Conservation (phyloP, 2,113 vertebrate genomes). For the Hemichromis elongatus region DNA sequence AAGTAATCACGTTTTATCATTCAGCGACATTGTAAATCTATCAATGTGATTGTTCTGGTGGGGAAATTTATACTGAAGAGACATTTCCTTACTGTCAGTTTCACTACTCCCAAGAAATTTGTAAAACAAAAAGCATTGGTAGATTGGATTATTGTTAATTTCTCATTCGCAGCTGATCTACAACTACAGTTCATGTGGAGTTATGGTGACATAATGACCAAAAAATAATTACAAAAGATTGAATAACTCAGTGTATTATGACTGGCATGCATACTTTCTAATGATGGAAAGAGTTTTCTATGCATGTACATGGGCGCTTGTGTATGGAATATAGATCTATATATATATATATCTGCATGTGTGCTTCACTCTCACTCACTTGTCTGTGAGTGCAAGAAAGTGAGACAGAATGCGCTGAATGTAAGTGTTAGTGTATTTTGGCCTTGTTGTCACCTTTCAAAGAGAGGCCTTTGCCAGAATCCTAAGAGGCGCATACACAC, state of each 20-base stretch:
- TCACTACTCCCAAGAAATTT: constrained; percentile 1
- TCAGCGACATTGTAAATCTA: constrained; percentile 34
- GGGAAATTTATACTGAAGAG: constrained; percentile 34
- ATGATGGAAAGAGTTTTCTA: not conserved
- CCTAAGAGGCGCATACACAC: not conserved
- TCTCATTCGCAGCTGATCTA: not conserved
- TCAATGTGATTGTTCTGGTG: constrained; percentile 47
- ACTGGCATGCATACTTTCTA: not conserved
- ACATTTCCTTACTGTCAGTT: constrained; percentile 33
- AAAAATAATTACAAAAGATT: not conserved
- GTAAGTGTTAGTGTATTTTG: not conserved
- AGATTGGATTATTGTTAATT: constrained; percentile 5
- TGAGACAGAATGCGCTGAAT: not conserved
- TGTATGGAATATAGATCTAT: not conserved
- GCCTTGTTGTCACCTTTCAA: constrained; percentile 3
- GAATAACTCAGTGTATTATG: not conserved
- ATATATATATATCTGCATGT: not conserved
- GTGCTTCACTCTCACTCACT: not conserved
- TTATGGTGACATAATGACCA: not conserved
- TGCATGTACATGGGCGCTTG: not conserved
- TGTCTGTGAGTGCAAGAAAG: not conserved
- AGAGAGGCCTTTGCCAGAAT: constrained; percentile 1
- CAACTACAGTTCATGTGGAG: not conserved
- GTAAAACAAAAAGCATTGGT: not conserved
- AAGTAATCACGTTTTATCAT: constrained; percentile 59